These are phyloP conservation scores for Mesocentrotus franciscanus DNA, from an alignment of 53 echinoderm and acorn worm species.

Conservation along the genomic window DNA sequence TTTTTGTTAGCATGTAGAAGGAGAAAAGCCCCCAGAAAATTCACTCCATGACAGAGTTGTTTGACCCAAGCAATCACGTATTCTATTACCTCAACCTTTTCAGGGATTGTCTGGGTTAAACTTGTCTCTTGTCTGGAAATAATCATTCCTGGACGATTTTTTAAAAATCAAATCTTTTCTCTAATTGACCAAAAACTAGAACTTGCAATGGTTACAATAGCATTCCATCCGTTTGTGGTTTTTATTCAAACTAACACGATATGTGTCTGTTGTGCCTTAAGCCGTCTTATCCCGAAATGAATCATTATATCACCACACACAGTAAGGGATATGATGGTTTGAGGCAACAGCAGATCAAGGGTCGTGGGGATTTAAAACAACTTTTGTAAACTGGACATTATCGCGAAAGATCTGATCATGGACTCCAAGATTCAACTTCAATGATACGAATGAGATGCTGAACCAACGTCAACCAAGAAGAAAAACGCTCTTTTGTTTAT, in stretches of 20 bases:
- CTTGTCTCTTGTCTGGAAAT: neutral
- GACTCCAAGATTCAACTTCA: neutral
- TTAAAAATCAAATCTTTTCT: neutral
- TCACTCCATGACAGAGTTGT: neutral
- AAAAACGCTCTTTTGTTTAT: neutral
- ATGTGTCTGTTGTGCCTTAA: slow-evolving; percentile 58
- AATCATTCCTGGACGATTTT: neutral
- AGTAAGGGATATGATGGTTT: slow-evolving; percentile 67
- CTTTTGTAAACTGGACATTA: slow-evolving; percentile 1
- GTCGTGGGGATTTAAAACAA: neutral
- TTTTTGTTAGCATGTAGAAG: neutral
- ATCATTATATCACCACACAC: slow-evolving; percentile 39
- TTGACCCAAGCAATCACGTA: slow-evolving; percentile 52
- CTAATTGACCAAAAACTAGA: neutral
- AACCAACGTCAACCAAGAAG: neutral
- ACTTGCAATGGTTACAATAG: slow-evolving; percentile 55
- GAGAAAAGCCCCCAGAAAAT: neutral
- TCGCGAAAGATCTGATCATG: slow-evolving; percentile 16
- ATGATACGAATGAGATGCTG: neutral
- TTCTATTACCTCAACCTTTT: slow-evolving; percentile 19
- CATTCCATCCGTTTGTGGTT: slow-evolving; percentile 39
- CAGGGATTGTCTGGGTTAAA: slow-evolving; percentile 57
- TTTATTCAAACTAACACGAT: slow-evolving; percentile 38
- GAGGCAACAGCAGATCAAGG: slow-evolving; percentile 9
- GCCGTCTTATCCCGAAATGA: slow-evolving; percentile 57